Conservation (phyloP, 2,797 vertebrate genomes). For the Echiichthys vipera region DNA sequence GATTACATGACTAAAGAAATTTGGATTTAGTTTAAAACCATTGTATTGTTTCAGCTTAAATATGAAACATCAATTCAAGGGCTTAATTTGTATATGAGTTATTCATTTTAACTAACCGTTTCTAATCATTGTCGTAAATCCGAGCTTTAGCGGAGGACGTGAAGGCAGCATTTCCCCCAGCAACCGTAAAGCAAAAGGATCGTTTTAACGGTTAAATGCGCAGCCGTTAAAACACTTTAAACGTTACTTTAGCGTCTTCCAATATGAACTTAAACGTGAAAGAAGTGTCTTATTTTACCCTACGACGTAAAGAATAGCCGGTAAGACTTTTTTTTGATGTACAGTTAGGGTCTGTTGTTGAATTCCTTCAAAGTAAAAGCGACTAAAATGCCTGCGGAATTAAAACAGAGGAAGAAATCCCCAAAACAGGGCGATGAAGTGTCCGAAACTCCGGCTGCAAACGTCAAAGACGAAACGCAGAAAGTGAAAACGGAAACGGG, state of each 20-base stretch:
- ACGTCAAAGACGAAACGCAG: slow-evolving; percentile 35
- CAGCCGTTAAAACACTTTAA: background rate
- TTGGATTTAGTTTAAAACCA: fast-evolving
- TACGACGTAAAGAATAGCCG: background rate
- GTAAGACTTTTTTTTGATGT: background rate
- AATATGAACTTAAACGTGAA: slow-evolving; percentile 34
- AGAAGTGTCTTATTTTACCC: background rate
- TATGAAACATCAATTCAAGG: fast-evolving
- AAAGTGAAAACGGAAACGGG: slow-evolving; percentile 34
- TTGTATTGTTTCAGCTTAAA: fast-evolving
- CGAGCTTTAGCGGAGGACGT: background rate
- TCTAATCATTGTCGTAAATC: fast-evolving
- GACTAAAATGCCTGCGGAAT: slow-evolving; percentile 78
- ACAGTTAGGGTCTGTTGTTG: background rate
- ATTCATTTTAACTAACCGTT: too few species aligned
- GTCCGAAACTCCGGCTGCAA: slow-evolving; percentile 19
- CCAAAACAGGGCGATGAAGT: slow-evolving; percentile 59
- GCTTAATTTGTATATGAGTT: too few species aligned
- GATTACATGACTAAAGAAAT: fast-evolving
- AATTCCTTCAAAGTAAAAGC: background rate
- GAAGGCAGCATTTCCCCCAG: slow-evolving; percentile 44
- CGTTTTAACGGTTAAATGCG: background rate
- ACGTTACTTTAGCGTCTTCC: fast-evolving
- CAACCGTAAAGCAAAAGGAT: background rate
- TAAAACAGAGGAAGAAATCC: slow-evolving; percentile 81